Conservation (phyloP, 2,797 vertebrate species). For the Melanotaenia pygmaea region DNA sequence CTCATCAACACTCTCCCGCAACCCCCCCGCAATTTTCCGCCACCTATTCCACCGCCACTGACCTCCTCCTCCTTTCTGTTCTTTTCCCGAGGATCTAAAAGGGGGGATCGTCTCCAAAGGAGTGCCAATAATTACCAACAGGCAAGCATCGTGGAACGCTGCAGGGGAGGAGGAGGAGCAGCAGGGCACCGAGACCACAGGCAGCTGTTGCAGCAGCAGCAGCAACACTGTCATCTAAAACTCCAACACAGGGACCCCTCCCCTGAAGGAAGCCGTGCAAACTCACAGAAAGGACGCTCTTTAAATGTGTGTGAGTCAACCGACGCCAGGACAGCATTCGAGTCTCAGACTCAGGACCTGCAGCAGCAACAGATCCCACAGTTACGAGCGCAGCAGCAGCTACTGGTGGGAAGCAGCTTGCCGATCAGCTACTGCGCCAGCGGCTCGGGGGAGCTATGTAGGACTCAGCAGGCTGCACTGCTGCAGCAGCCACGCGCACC, state of each 20-base stretch:
- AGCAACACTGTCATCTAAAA: conserved; percentile 76
- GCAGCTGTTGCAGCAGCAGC: conserved; percentile 77
- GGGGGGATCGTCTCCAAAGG: conserved; percentile 72
- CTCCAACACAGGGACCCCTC: conserved; percentile 82
- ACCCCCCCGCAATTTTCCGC: conserved; percentile 78
- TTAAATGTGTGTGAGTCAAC: conserved; percentile 77
- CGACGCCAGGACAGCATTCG: conserved; percentile 70
- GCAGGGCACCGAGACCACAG: conserved; percentile 80
- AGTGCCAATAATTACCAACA: conserved; percentile 80
- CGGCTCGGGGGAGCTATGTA: conserved; percentile 81
- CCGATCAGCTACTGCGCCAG: conserved; percentile 84
- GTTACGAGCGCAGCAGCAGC: conserved; percentile 82
- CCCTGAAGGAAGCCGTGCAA: conserved; percentile 78
- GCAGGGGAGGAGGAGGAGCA: conserved; percentile 81
- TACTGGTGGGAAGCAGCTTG: conserved; percentile 84
- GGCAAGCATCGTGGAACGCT: conserved; percentile 78
- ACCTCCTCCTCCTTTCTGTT: conserved; percentile 73
- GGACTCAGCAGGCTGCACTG: conserved; percentile 76
- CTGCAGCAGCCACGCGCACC: conserved; percentile 76
- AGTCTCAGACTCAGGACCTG: conserved; percentile 74
- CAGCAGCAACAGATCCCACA: conserved; percentile 78
- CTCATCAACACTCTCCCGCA: conserved; percentile 72
- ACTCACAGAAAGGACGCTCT: conserved; percentile 79
- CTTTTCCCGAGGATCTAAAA: conserved; percentile 74
- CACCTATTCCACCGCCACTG: conserved; percentile 72